Base-by-base conservation (phyloP, 2,797 vertebrate species). In the Choloepus didactylus region DNA sequence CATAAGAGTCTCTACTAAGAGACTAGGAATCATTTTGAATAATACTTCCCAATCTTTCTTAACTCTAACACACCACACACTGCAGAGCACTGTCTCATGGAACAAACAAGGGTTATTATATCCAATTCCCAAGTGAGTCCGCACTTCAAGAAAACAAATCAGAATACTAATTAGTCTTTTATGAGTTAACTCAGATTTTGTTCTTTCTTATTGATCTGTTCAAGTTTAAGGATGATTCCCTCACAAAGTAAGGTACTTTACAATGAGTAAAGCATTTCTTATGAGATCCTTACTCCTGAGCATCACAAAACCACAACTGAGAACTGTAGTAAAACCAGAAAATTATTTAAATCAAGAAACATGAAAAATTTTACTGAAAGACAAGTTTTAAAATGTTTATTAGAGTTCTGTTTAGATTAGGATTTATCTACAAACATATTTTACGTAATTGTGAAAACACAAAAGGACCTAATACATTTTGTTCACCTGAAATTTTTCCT, bases 321-420 rank as follows among this genome's bases (percentile, higher is more conserved):
- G 41, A 95, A 73, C 4, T 79, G 0, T 54, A 38, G 44, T 60
- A 83, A 72, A 91, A 67, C 41, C 54, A 73, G 35, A 76, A 92
- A 70, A 92, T 62, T 85, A 49, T 44, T 88, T 81, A 56, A 27
- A 38, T 38, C 60, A 67, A 86, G 19, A 89, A 88, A 89, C 44
- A 60, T 27, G 4, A 85, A 93, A 85, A 88, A 29, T 0, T 18
- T 66, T 73, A 80, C 3, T 60, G n/a, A 66, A 51, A 15, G 1
- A 44, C 3, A 87, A 66, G 11, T 83, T 93, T 79, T 11, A 94
- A 95, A 96, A 62, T 77, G 16, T 59, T 77, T 88, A 75, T 31
- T 12, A 59, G n/a, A 89, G 54, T 38, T 75, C 27, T 41, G 31
- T 76, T 81, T 87, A 87, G 16, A 81, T 49, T 49, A 10, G 6